Conservation (phyloP, 2,797 vertebrate species). For the Sebastes baramenuke region DNA sequence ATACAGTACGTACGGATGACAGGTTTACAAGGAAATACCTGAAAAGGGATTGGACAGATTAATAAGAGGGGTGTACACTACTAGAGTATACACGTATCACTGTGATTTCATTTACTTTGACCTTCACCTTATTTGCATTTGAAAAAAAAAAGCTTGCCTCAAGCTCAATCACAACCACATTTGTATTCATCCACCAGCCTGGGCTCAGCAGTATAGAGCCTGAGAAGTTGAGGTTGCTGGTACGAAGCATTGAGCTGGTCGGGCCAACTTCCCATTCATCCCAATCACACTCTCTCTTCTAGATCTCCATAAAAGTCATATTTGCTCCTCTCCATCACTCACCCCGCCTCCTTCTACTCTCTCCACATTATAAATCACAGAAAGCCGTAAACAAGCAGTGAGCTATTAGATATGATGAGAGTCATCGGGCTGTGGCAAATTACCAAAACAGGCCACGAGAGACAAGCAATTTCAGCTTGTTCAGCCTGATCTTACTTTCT, state of each 20-base stretch:
- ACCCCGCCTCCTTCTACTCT: background rate
- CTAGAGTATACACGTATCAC: background rate
- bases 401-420: constrained; percentile 14
- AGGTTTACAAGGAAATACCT: constrained; percentile 25
- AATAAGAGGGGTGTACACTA: background rate
- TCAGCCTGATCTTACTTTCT: background rate
- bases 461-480: constrained; percentile 11
- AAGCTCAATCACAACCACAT: background rate
- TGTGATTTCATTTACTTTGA: constrained; percentile 11
- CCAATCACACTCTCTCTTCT: background rate
- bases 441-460: constrained; percentile 6
- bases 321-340: background rate
- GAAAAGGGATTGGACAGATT: constrained; percentile 6
- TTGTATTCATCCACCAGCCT: background rate
- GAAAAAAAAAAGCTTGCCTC: background rate
- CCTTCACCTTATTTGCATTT: constrained; percentile 17
- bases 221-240: background rate
- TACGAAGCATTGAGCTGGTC: background rate
- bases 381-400: constrained; percentile 7
- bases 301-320: constrained; percentile 6
- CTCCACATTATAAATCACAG: constrained; percentile 17
- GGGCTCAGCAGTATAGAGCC: background rate
- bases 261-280: background rate
- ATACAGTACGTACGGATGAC: too few relatives aligned
- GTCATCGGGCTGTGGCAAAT: constrained; percentile 6